A percentile compares a stretch with the other conserved stretches of the same genome.
Conservation (phyloP, 2,888 invertebrate species). For the Dermolepida albohirtum region DNA sequence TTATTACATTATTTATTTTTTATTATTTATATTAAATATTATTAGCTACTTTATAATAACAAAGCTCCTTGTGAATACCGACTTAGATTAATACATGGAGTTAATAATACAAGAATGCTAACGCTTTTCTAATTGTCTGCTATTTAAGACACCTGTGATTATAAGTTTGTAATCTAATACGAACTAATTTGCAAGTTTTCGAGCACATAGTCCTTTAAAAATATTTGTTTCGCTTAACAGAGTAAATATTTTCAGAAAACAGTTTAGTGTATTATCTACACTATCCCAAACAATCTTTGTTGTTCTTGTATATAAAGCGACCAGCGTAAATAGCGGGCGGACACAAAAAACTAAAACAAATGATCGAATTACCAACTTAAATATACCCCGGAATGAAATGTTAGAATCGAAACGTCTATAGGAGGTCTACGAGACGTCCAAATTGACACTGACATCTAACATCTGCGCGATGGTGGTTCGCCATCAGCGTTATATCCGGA, state of each 20-base stretch:
- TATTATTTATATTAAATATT: no score
- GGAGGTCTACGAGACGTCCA: conserved; percentile 50
- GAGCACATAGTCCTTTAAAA: not conserved
- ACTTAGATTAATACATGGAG: no score
- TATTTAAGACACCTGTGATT: no score
- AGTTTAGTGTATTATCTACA: conserved; percentile 22
- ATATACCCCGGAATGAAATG: conserved; percentile 48
- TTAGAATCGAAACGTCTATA: conserved; percentile 48
- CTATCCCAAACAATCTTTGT: conserved; percentile 14
- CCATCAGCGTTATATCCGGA: conserved; percentile 26
- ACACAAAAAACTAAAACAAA: conserved; percentile 48
- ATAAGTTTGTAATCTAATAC: not conserved
- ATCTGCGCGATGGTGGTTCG: conserved; percentile 43
- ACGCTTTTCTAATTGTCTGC: no score
- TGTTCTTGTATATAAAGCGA: conserved; percentile 26
- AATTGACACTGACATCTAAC: conserved; percentile 50
- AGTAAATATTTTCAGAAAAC: conserved; percentile 23
- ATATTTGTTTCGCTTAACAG: conserved; percentile 17
- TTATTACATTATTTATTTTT: no score
- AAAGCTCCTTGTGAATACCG: no score
- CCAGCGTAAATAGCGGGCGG: conserved; percentile 5
- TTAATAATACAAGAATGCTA: no score
- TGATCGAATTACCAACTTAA: conserved; percentile 49
- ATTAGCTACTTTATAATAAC: no score
- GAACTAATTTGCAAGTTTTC: conserved; percentile 2